phyloP scores from a whole-genome alignment of 2,797 vertebrate genomes.

The Darevskia nairensis region DNA sequence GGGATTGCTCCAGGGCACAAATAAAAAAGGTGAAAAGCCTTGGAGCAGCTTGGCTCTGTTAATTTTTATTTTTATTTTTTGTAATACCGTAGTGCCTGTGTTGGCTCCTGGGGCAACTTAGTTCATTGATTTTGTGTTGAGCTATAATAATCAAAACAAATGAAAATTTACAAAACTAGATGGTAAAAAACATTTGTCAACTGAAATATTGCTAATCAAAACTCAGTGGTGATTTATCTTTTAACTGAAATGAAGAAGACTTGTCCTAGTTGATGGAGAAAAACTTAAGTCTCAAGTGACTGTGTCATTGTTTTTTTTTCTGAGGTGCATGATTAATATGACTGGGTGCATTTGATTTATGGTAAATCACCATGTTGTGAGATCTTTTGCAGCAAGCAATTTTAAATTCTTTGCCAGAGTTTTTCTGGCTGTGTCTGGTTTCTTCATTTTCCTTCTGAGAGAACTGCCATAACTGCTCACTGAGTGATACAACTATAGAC shows the following conservation, averaged over 20 bases:
- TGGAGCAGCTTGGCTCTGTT: not conserved
- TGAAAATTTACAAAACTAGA: not conserved
- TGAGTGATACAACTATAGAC: not conserved
- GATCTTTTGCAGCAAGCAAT: not conserved
- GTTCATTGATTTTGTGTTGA: not conserved
- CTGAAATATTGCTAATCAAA: not conserved
- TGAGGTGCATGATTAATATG: not conserved
- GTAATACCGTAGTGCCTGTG: not conserved
- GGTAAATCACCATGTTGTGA: not conserved
- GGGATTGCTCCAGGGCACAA: not conserved
- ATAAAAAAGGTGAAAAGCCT: not conserved
- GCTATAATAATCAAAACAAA: not conserved
- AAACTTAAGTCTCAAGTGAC: slow-evolving; percentile 4
- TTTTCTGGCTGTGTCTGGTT: not conserved
- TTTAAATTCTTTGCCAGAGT: not conserved
- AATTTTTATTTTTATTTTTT: not conserved
- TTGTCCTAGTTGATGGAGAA: not conserved
- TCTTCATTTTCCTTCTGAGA: not conserved
- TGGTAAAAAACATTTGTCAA: not conserved
- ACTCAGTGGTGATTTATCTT: not conserved
- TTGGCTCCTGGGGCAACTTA: not conserved
- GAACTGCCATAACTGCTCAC: not conserved
- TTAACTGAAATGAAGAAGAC: slow-evolving; percentile 26
- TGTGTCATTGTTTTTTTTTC: not conserved
- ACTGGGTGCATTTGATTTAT: not conserved